These are phyloP conservation scores for Catostomus latipinnis DNA, from an alignment of 2,797 vertebrate genomes.

Conservation along the genomic window DNA sequence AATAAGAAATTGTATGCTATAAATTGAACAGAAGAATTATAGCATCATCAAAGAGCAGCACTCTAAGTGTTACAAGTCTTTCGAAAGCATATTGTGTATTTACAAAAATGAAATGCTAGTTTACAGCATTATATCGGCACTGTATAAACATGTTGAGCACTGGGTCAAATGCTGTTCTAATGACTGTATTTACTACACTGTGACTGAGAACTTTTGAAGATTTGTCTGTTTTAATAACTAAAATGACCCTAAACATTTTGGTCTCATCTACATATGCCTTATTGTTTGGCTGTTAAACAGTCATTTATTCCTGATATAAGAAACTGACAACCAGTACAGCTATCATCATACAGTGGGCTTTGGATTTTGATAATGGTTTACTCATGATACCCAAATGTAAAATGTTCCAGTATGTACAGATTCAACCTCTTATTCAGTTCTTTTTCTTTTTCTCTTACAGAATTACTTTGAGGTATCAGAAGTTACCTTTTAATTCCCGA, in stretches of 20 bases:
- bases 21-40: background rate
- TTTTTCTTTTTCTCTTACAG: too few relatives aligned
- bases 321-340: too few relatives aligned
- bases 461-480: background rate
- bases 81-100: background rate
- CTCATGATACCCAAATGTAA: too few relatives aligned
- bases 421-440: too few relatives aligned
- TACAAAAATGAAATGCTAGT: background rate
- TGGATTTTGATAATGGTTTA: background rate
- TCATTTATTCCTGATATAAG: background rate
- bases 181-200: too few relatives aligned
- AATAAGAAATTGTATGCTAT: background rate
- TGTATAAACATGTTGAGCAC: background rate
- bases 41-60: background rate
- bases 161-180: background rate
- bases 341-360: background rate
- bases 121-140: conserved; percentile 9
- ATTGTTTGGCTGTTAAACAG: background rate
- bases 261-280: conserved; percentile 6
- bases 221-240: conserved; percentile 9
- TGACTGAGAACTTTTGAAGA: background rate
- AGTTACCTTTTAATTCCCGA: background rate
- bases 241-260: conserved; percentile 5
- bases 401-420: too few relatives aligned
- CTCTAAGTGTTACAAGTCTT: background rate